Base-by-base conservation (phyloP, 1,140 invertebrate genomes). In the Samia ricini region DNA sequence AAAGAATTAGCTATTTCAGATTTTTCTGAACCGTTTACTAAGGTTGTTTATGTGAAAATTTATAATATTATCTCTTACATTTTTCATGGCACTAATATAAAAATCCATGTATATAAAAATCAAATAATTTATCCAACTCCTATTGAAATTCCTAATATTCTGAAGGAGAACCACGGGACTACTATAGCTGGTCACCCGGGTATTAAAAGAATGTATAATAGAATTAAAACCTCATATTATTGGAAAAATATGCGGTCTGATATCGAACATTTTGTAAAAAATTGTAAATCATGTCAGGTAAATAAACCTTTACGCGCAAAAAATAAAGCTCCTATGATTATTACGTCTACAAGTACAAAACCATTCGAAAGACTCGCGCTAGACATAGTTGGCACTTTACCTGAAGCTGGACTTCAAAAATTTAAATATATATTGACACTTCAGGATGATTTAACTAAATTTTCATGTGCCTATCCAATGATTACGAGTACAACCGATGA, bases 171-270 rank as follows among this genome's bases (percentile, higher is more conserved):
- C 23, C 66, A 73, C 12, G 65, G 57, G n/a, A 56, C 61, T 29
- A 24, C 56, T 26, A 60, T 69, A 12, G 61, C 72, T 36, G 64
- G 66, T 56, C 62, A 72, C 54, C 60, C 60, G 21, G 65, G 64
- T 22, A 29, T 49, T 3, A 18, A 60, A 22, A 36, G 63, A 51
- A 72, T 68, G 62, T 62, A 52, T 36, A 60, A 66, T n/a, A 26
- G 61, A 49, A 63, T 74, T 48, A 74, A 74, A 66, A 24, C 56
- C 10, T 24, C 68, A 1, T 87, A 69, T 62, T 81, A 69, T 68
- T 88, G 83, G 85, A 52, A 66, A 24, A 56, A 29, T 10, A 79
- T 86, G 76, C 76, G 71, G 49, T 26, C 58, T 48, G 77, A 87
- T 49, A 79, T 88, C 3, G 68, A 76, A 61, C 54, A 72, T 4